Conservation (phyloP, 2,888 invertebrate genomes). For the Fragum whitleyi region DNA sequence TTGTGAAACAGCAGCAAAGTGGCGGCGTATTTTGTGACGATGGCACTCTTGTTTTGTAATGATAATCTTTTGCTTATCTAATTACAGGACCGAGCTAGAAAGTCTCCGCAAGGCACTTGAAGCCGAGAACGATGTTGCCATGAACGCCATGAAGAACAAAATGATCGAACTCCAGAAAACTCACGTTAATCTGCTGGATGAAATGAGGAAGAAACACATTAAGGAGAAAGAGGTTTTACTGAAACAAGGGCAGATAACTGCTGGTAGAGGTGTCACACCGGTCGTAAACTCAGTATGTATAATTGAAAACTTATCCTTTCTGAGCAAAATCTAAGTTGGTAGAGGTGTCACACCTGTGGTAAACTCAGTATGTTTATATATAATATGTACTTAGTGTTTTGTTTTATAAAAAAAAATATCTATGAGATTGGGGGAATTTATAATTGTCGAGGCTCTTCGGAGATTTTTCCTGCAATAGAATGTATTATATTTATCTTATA, state of each 20-base stretch:
- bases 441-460: too few species aligned
- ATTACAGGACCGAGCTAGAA: constrained; percentile 62
- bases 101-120: constrained; percentile 68
- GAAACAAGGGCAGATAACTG: constrained; percentile 64
- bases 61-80: too few species aligned
- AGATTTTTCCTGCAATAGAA: too few species aligned
- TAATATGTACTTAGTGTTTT: too few species aligned
- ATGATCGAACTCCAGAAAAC: constrained; percentile 72
- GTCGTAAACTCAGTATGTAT: constrained; percentile 39
- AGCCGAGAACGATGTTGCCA: constrained; percentile 72
- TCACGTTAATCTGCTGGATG: constrained; percentile 66
- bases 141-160: constrained; percentile 75
- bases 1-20: too few species aligned
- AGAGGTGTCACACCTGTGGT: constrained; percentile 45
- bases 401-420: too few species aligned
- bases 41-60: too few species aligned
- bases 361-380: constrained; percentile 34
- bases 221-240: constrained; percentile 61
- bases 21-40: too few species aligned
- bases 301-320: neutral
- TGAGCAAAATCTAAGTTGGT: too few species aligned
- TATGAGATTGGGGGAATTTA: too few species aligned
- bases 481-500: too few species aligned
- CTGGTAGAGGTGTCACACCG: constrained; percentile 42
- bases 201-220: constrained; percentile 61